Base-by-base conservation (phyloP, 2,888 invertebrate species). In the Rhagonycha lutea region DNA sequence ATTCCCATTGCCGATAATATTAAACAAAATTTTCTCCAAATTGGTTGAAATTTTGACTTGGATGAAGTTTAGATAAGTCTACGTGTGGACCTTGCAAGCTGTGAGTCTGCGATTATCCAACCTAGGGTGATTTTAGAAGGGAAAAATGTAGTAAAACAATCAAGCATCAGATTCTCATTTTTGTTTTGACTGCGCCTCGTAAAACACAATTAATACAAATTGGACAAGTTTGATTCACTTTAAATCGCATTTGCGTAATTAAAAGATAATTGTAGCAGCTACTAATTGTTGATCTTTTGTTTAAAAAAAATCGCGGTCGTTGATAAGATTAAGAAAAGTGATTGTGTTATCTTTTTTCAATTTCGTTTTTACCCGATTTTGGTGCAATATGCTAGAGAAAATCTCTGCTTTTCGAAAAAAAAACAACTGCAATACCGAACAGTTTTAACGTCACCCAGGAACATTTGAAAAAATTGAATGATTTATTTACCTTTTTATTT, bases 401-500 rank as follows among this genome's bases (percentile, higher is more conserved):
- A 18, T 47, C n/a, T n/a, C 47, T 47, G n/a, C 2, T 47, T 47
- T 47, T 47, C 0, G 7, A 7, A 8, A n/a, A 47, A 47, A 47
- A 47, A 47, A 47, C 47, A 47, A 47, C 7, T n/a, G n/a, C 47
- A 47, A 47, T 2, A n/a, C 47, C 47, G 12, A n/a, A 2, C 47
- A 2, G 7, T 47, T n/a, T n/a, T 47, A n/a, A n/a, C n/a, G n/a
- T 4, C 47, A 47, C 5, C 47, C 47, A 47, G n/a, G 47, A 47
- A 47, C n/a, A 47, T 47, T n/a, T 47, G 47, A 47, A 47, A 47
- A 47, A 47, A 47, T 28, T 28, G n/a, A n/a, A 12, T 47, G 47
- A 47, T 47, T 47, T 72, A 81, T 86, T 87, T 90, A 91, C 91
- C 91, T 91, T 91, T 87, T 90, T 91, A 85, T 88, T 88, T 82